Evolutionary conservation across 2,797 vertebrate genomes (phyloP), one percentile per base, ranked within the genome.

Genomic region (Pygocentrus nattereri): DNA sequence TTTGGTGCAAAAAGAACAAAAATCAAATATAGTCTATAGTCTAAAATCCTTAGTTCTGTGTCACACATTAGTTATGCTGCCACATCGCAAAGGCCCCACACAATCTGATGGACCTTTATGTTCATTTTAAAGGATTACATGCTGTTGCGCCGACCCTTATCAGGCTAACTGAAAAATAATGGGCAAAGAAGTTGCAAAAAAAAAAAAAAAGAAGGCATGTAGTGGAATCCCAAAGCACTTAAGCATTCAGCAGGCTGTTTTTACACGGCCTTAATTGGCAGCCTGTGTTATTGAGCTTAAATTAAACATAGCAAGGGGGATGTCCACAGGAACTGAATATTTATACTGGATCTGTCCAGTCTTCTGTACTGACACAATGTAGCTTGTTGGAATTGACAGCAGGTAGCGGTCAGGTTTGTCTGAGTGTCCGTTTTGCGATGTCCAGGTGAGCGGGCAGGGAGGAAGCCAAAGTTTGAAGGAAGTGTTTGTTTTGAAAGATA

Each of bases 281-380:
- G 85, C 31, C 64, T 31, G 67, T 82, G 87, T 90, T 84, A 86
- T 84, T 41, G 38, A 52, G 65, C 89, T 84, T 88, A 83, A 88
- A 86, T 89, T 88, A 89, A 85, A 85, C 86, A 81, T 82, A 85
- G 65, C 70, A 67, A 38, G 83, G 85, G 90, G 84, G 90, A 81
- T 64, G 82, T 86, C 83, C 78, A 72, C 84, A 87, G 85, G 69
- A 88, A 74, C 41, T 76, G 49, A 78, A 85, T 86, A 89, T 85
- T 74, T 74, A 79, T 84, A 81, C 76, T 64, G 81, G 19, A 83
- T 85, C 58, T 18, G 67, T 84, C 80, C 77, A 78, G 59, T 81
- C 80, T 65, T 81, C 80, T 70, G 82, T 68, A 38, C 58, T 54
- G 25, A 67, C 72, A 83, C 78, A 82, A 73, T 59, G 41, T 47